These are phyloP conservation scores for Trichogramma dendrolimi DNA, from an alignment of 2,888 invertebrate genomes.

Conservation along the genomic window DNA sequence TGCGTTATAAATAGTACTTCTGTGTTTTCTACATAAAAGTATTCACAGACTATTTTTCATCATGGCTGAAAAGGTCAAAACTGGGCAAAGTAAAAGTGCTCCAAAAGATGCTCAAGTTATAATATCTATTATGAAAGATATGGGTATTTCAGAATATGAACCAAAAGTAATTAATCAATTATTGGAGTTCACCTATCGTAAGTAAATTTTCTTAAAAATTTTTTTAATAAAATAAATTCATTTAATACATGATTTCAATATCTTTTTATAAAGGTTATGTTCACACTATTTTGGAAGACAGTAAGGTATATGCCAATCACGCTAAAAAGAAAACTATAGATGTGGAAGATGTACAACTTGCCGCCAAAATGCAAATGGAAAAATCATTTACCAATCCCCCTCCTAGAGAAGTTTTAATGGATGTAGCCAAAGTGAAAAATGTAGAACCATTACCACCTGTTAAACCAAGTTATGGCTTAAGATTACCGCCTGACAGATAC, in stretches of 20 bases:
- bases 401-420: constrained; percentile 82
- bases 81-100: constrained; percentile 58
- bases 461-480: constrained; percentile 86
- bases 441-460: constrained; percentile 82
- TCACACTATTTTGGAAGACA: constrained; percentile 87
- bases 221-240: constrained; percentile 1
- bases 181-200: constrained; percentile 88
- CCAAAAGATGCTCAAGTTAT: constrained; percentile 98
- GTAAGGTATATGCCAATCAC: constrained; percentile 83
- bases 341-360: constrained; percentile 85
- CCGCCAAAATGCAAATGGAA: constrained; percentile 84
- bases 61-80: no score
- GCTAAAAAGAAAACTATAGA: constrained; percentile 91
- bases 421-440: constrained; percentile 85
- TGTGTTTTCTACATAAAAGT: no score
- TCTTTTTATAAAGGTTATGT: constrained; percentile 64
- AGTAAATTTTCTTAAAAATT: constrained; percentile 42
- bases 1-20: no score
- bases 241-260: background rate
- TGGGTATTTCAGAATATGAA: constrained; percentile 90
- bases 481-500: constrained; percentile 93
- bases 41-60: no score
- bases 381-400: constrained; percentile 88
- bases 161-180: constrained; percentile 92
- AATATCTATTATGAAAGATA: constrained; percentile 90